These are phyloP conservation scores for Andrena praecox DNA, from an alignment of 2,888 invertebrate species.

Conservation along the genomic window DNA sequence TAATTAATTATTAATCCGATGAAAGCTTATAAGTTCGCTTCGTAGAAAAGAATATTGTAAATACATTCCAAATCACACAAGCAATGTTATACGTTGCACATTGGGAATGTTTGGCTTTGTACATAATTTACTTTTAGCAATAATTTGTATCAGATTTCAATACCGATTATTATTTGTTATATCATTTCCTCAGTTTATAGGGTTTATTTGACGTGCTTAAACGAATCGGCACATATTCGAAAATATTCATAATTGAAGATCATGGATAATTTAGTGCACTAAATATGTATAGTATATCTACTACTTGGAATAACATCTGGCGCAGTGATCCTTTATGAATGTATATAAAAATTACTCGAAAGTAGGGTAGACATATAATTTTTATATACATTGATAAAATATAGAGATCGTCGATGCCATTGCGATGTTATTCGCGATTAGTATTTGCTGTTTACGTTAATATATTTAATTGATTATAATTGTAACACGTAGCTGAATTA, in stretches of 20 bases:
- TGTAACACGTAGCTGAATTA: conserved; percentile 26
- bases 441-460: conserved; percentile 12
- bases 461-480: conserved; percentile 31
- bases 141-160: conserved; percentile 36
- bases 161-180: conserved; percentile 18
- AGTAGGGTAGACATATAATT: conserved; percentile 4
- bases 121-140: conserved; percentile 54
- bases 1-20: conserved; percentile 12
- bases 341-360: conserved; percentile 24
- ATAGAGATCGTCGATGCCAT: conserved; percentile 9
- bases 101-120: conserved; percentile 37
- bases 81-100: conserved; percentile 32
- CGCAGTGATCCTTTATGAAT: conserved; percentile 20
- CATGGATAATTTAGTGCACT: conserved; percentile 24
- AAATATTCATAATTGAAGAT: conserved; percentile 12
- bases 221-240: conserved; percentile 8
- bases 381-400: conserved; percentile 33
- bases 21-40: conserved; percentile 24
- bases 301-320: conserved; percentile 15
- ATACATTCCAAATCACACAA: conserved; percentile 61
- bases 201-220: conserved; percentile 20
- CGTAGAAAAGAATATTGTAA: conserved; percentile 36
- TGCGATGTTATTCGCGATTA: conserved; percentile 22
- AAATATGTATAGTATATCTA: conserved; percentile 14
- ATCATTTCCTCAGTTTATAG: conserved; percentile 3